Evolutionary conservation across 2,797 vertebrate species (phyloP).

Genomic region (Carapus acus): DNA sequence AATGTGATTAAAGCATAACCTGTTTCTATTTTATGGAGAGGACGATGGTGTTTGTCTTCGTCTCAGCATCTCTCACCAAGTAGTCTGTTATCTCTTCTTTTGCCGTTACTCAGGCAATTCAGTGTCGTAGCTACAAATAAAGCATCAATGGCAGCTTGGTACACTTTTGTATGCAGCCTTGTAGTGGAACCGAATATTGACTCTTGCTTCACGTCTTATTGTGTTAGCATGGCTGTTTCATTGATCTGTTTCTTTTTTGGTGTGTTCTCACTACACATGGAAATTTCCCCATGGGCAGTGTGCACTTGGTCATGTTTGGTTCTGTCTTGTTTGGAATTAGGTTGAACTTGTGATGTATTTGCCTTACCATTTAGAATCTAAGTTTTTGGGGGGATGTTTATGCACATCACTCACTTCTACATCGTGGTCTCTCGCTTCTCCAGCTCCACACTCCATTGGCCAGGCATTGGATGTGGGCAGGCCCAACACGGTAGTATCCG

Average conservation of each 20-base stretch:
- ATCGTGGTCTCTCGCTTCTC: constrained; percentile 92
- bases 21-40: constrained; percentile 44
- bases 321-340: constrained; percentile 1
- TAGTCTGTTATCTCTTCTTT: constrained; percentile 35
- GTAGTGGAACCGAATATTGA: constrained; percentile 15
- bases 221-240: constrained; percentile 5
- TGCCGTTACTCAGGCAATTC: constrained; percentile 41
- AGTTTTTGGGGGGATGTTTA: background rate
- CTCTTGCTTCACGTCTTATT: constrained; percentile 11
- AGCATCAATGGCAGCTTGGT: constrained; percentile 38
- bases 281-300: background rate
- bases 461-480: constrained; percentile 91
- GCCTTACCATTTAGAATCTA: background rate
- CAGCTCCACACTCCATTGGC: constrained; percentile 97
- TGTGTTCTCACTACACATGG: background rate
- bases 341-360: background rate
- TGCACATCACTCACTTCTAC: constrained; percentile 82
- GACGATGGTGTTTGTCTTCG: constrained; percentile 58
- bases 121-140: constrained; percentile 38
- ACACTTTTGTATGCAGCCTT: constrained; percentile 27
- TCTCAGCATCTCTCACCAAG: constrained; percentile 52
- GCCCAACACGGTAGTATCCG: constrained; percentile 92
- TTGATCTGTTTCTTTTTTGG: background rate
- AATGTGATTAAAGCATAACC: constrained; percentile 56
- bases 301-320: background rate